Percentiles rank a stretch among this genome's conserved stretches.
Conservation (phyloP, 2,888 invertebrate genomes). For the Scelioninae gen. 1 region DNA sequence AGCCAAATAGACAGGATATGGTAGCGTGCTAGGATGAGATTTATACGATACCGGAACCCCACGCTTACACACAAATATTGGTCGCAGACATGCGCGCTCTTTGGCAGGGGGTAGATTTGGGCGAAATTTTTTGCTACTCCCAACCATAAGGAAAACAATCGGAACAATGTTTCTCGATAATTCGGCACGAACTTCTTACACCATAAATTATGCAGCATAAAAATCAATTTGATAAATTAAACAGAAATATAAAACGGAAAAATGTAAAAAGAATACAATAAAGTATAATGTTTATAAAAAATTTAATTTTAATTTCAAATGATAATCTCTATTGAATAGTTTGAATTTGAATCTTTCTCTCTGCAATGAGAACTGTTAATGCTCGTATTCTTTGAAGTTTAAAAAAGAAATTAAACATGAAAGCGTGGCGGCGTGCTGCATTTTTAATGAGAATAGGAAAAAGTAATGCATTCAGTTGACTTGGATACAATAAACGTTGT, state of each 20-base stretch:
- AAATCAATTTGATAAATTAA: slow-evolving; percentile 9
- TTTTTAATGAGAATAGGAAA: slow-evolving; percentile 43
- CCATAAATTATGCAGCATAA: too few relatives aligned
- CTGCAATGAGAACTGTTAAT: background rate
- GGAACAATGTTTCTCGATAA: slow-evolving; percentile 38
- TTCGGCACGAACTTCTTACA: slow-evolving; percentile 17
- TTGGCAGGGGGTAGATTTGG: slow-evolving; percentile 52
- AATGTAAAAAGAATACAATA: too few relatives aligned
- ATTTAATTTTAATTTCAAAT: too few relatives aligned
- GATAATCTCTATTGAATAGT: slow-evolving; percentile 9
- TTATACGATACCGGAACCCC: slow-evolving; percentile 81
- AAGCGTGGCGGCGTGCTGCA: slow-evolving; percentile 14
- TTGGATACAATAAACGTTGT: slow-evolving; percentile 32
- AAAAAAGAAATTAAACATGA: slow-evolving; percentile 32
- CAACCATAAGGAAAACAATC: slow-evolving; percentile 44
- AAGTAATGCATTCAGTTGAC: slow-evolving; percentile 35
- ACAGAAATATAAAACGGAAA: background rate
- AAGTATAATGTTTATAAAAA: too few relatives aligned
- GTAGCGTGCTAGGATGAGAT: slow-evolving; percentile 80
- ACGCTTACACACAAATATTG: slow-evolving; percentile 71
- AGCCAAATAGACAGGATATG: slow-evolving; percentile 77
- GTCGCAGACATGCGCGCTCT: slow-evolving; percentile 64
- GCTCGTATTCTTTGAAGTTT: slow-evolving; percentile 1
- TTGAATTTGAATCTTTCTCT: slow-evolving; percentile 29
- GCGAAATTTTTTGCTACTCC: slow-evolving; percentile 49